Percentiles rank a stretch among this genome's conserved stretches.
Conservation (phyloP, 2,113 vertebrate species). For the Centropristis striata region DNA sequence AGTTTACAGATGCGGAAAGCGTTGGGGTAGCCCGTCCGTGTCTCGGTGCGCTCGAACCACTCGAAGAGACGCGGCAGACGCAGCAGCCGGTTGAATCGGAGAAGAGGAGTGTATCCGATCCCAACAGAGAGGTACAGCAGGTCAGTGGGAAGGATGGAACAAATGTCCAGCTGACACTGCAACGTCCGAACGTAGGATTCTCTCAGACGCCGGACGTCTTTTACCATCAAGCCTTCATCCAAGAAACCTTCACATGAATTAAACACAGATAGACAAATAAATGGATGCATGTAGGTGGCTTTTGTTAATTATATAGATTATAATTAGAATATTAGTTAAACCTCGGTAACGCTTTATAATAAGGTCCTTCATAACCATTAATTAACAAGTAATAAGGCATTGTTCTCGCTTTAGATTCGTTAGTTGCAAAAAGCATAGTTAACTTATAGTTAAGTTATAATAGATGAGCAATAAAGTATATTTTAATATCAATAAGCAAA, state of each 20-base stretch:
- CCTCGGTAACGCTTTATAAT: too few species aligned
- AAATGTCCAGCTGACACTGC: conserved; percentile 92
- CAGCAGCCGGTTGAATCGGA: conserved; percentile 95
- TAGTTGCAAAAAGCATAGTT: too few species aligned
- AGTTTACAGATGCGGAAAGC: conserved; percentile 94
- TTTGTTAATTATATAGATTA: background rate
- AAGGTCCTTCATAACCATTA: too few species aligned
- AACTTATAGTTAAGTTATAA: too few species aligned
- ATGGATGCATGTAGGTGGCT: background rate
- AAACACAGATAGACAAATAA: background rate
- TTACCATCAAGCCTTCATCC: conserved; percentile 95
- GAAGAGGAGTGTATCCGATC: conserved; percentile 86
- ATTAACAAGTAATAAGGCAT: too few species aligned
- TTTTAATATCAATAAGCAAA: too few species aligned
- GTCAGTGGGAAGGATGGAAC: conserved; percentile 94
- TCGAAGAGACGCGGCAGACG: conserved; percentile 95
- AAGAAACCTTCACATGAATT: conserved; percentile 88
- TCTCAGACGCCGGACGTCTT: conserved; percentile 87
- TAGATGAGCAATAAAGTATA: too few species aligned
- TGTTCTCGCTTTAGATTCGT: too few species aligned
- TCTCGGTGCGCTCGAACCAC: conserved; percentile 95
- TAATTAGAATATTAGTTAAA: background rate
- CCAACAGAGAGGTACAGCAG: conserved; percentile 89
- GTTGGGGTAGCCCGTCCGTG: conserved; percentile 93
- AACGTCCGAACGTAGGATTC: conserved; percentile 88